Evolutionary conservation across 2,113 vertebrate genomes (phyloP), one percentile per base, ranked within the genome.

Genomic region (Poecile atricapillus): DNA sequence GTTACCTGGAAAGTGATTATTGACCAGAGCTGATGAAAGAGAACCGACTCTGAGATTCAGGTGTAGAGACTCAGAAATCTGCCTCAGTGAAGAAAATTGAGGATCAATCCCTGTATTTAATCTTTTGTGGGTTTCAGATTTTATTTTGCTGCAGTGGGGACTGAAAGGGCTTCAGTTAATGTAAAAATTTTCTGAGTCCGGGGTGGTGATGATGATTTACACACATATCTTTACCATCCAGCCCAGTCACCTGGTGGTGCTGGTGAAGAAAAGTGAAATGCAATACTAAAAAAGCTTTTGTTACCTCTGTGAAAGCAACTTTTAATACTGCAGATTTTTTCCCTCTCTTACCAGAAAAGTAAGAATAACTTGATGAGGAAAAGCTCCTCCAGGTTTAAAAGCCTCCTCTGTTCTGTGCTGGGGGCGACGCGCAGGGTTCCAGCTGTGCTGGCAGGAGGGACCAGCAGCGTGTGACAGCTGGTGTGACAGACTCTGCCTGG

Each of bases 401-500:
- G 15, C 78, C 4, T 35, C 50, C 37, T 39, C 19, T 0, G 0
- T 58, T 73, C 22, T 6, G 46, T 19, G 81, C 18, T 0, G 5
- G 0, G 13, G 39, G 20, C 0, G 5, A 79, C 53, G 58, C 75
- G 7, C 4, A 52, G 80, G 68, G 59, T 55, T 74, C 59, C 43
- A 44, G 76, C 83, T 30, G 91, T 33, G 80, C 86, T 60, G 86
- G 71, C 91, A 86, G 93, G 58, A 95, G 89, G 69, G 41, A 79
- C 83, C 84, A 15, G 76, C 80, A 80, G 73, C 31, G 5, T 49
- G 90, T 88, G 95, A 87, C 62, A 37, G 43, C 89, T 19, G 68
- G 4, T 52, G 93, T 92, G 94, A 89, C 71, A 96, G 93, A 97
- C 75, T 93, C 75, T 49, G 62, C 83, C 89, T 17, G 67, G 95